These are phyloP conservation scores for Palythoa heliodiscus DNA, from an alignment of 92 coral and sea anemone genomes.

Conservation along the genomic window DNA sequence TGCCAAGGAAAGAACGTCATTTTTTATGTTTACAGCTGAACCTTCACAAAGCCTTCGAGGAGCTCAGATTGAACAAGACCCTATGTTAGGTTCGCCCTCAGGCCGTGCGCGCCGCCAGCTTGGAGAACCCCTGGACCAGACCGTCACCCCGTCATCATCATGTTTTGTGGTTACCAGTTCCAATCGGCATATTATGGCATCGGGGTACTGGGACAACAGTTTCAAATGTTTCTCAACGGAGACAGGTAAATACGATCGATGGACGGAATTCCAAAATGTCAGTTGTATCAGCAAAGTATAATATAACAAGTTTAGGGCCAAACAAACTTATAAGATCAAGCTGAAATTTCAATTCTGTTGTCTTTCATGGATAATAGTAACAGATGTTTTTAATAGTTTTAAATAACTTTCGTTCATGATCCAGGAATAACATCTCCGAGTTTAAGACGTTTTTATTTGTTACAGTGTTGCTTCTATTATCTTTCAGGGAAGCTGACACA, in stretches of 20 bases:
- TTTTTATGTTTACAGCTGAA: slow-evolving; percentile 53
- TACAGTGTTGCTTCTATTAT: not conserved
- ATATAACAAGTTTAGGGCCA: no score
- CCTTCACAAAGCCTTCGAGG: slow-evolving; percentile 78
- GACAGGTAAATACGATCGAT: not conserved
- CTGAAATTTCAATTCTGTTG: no score
- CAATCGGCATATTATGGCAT: slow-evolving; percentile 92
- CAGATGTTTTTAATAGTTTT: no score
- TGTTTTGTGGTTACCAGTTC: slow-evolving; percentile 92
- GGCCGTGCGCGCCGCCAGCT: slow-evolving; percentile 94
- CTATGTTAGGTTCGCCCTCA: slow-evolving; percentile 75
- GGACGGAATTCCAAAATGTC: not conserved
- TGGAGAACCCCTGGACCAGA: slow-evolving; percentile 98
- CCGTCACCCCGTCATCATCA: slow-evolving; percentile 91
- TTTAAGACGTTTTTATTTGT: no score
- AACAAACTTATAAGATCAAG: no score
- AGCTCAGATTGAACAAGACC: slow-evolving; percentile 94
- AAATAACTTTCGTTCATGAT: no score
- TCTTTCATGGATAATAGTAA: no score
- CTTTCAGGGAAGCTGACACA: slow-evolving; percentile 87
- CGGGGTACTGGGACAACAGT: slow-evolving; percentile 99
- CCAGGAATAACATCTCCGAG: no score
- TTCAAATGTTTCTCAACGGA: slow-evolving; percentile 96
- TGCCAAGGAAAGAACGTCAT: no score
- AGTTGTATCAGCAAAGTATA: no score